A percentile compares a stretch with the other conserved stretches of the same genome.
Conservation (phyloP, 1,140 invertebrate genomes). For the Venturia canescens region DNA sequence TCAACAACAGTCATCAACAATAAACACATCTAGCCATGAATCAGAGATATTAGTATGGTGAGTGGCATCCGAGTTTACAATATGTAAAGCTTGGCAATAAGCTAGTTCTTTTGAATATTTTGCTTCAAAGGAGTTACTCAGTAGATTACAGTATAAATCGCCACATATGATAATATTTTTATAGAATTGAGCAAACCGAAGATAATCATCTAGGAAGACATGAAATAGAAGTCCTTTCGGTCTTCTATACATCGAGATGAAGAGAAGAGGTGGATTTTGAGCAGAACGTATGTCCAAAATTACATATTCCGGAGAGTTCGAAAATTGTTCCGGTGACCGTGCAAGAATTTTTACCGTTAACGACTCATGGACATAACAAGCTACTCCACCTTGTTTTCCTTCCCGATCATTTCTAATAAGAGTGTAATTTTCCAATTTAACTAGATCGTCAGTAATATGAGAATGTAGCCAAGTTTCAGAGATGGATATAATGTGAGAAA, state of each 20-base stretch:
- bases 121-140: background rate
- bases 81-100: background rate
- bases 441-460: background rate
- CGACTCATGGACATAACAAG: constrained; percentile 4
- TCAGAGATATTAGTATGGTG: background rate
- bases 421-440: background rate
- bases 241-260: background rate
- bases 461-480: constrained; percentile 1
- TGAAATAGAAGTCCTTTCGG: background rate
- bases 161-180: background rate
- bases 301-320: background rate
- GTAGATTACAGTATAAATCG: background rate
- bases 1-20: background rate
- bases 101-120: background rate
- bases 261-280: background rate
- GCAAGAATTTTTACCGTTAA: background rate
- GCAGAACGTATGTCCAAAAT: background rate
- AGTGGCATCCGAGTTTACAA: background rate
- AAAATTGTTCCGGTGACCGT: background rate
- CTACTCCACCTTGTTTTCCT: background rate
- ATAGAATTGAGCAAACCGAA: background rate
- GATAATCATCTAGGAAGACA: background rate
- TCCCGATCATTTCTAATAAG: constrained; percentile 14
- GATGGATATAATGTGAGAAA: background rate
- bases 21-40: background rate